phyloP scores from a whole-genome alignment of 1,140 invertebrate genomes.

The Catajapyx aquilonaris region DNA sequence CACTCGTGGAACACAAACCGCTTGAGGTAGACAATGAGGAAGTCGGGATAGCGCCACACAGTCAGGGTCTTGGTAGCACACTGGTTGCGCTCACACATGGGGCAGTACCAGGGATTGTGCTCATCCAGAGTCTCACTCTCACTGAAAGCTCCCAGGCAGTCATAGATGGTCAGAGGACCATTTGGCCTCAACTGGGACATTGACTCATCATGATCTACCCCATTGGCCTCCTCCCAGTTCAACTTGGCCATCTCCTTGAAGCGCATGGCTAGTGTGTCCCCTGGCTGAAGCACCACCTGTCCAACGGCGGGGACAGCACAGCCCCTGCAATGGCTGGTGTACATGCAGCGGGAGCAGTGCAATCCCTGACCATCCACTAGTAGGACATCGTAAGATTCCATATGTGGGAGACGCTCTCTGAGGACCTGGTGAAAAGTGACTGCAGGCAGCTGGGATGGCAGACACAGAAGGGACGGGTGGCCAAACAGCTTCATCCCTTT shows the following conservation, averaged over 20 bases:
- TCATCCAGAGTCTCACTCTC: conserved; percentile 44
- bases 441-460: conserved; percentile 32
- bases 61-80: conserved; percentile 46
- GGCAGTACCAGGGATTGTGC: conserved; percentile 50
- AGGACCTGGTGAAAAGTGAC: conserved; percentile 27
- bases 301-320: conserved; percentile 30
- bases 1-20: conserved; percentile 49
- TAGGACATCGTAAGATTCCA: conserved; percentile 24
- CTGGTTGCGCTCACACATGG: conserved; percentile 38
- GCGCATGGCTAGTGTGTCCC: conserved; percentile 35
- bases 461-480: conserved; percentile 31
- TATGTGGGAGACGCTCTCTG: conserved; percentile 24
- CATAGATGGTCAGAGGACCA: conserved; percentile 34
- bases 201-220: background rate
- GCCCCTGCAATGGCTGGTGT: conserved; percentile 33
- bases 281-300: conserved; percentile 27
- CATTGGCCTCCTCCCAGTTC: conserved; percentile 3
- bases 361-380: conserved; percentile 32
- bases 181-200: conserved; percentile 17
- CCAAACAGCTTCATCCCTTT: conserved; percentile 29
- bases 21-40: conserved; percentile 47
- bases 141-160: conserved; percentile 45
- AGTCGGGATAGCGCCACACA: conserved; percentile 44
- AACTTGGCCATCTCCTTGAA: conserved; percentile 16
- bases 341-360: conserved; percentile 39